Conservation (phyloP, 2,797 vertebrate species). For the Antrozous pallidus region DNA sequence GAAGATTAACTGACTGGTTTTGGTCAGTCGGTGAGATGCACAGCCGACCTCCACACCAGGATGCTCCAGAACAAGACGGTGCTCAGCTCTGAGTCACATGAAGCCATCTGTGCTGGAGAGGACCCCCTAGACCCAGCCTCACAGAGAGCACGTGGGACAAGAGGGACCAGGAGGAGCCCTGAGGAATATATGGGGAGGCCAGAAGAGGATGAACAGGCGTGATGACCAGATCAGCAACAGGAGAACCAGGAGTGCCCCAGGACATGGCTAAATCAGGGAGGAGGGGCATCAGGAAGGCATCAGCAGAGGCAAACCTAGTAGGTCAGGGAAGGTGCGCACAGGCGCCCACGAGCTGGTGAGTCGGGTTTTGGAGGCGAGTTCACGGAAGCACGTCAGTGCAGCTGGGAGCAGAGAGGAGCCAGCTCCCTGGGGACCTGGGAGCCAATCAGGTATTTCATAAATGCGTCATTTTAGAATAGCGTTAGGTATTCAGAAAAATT, state of each 20-base stretch:
- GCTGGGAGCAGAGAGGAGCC: neutral
- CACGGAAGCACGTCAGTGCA: fast-evolving
- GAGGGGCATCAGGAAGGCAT: neutral
- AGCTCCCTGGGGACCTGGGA: neutral
- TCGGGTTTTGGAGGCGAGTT: neutral
- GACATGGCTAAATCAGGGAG: neutral
- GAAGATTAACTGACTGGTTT: fast-evolving
- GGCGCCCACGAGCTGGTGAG: fast-evolving
- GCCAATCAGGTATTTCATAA: neutral
- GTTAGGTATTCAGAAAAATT: neutral
- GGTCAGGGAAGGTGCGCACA: neutral
- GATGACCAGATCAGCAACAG: neutral
- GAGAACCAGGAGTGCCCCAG: neutral
- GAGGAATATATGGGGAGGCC: too few relatives aligned
- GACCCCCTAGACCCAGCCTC: neutral
- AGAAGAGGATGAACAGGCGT: neutral
- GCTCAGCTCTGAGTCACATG: neutral
- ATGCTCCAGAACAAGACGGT: neutral
- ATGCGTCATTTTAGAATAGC: neutral
- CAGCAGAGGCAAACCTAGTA: neutral
- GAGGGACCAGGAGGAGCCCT: neutral
- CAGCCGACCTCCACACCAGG: neutral
- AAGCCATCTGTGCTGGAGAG: neutral
- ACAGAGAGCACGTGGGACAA: neutral
- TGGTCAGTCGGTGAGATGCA: neutral